These are phyloP conservation scores for Glyptemys insculpta DNA, from an alignment of 2,797 vertebrate genomes.

Conservation along the genomic window DNA sequence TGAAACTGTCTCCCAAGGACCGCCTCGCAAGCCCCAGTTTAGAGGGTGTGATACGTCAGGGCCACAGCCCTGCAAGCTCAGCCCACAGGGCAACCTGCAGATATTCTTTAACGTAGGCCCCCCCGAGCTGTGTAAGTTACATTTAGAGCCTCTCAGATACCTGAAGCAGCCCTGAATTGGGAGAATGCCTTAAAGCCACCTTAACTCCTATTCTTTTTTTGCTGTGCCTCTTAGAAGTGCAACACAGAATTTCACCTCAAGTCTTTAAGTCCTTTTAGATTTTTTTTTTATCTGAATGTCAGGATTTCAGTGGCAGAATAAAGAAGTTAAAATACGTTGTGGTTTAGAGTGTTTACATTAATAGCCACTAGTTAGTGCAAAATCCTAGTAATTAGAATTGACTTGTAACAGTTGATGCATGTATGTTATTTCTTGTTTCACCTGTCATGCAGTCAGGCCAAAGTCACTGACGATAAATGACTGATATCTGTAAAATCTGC, in stretches of 20 bases:
- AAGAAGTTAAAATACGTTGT: neutral
- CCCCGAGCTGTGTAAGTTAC: neutral
- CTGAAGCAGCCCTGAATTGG: neutral
- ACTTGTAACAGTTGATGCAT: neutral
- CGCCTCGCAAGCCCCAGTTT: neutral
- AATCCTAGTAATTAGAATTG: neutral
- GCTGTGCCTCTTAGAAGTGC: neutral
- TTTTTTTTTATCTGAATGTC: neutral
- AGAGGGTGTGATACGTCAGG: neutral
- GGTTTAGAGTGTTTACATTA: neutral
- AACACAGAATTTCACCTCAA: neutral
- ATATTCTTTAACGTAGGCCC: neutral
- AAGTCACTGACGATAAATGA: neutral
- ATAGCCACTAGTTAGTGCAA: neutral
- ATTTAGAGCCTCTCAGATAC: neutral
- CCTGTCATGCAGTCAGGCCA: fast-evolving
- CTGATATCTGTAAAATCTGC: neutral
- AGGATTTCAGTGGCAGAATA: neutral
- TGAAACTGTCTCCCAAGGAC: neutral
- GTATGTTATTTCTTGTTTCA: neutral
- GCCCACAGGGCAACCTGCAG: neutral
- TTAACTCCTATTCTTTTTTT: neutral
- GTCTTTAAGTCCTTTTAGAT: neutral
- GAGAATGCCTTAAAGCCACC: neutral
- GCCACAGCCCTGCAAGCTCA: neutral